Evolutionary conservation across 2,113 vertebrate species (phyloP), one percentile per base, ranked within the genome.

Genomic region (Lonchura striata): DNA sequence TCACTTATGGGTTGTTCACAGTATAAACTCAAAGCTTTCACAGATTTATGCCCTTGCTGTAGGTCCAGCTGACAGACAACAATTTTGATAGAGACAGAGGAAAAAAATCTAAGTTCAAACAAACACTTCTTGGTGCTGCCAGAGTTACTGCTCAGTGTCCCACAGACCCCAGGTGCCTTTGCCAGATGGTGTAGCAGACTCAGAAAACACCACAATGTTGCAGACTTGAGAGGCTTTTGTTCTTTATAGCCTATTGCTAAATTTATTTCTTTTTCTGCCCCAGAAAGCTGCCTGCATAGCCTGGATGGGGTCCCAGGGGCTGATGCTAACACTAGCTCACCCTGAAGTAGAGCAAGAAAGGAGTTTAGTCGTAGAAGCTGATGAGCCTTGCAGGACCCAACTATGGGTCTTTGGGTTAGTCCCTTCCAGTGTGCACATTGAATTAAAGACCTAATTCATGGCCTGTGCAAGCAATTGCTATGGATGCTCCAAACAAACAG

Each of bases 401-500:
- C 53, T 15, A 24, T 52, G 82, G 50, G 47, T 41, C 31, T 81
- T 92, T 78, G 65, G 49, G n/a, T 27, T 78, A 25, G 24, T 81
- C 76, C 68, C 78, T 95, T 63, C 37, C 15, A 68, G 88, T 28
- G 71, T 88, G 85, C 64, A 69, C 63, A 68, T 37, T 87, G 82
- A 94, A 88, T 88, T 74, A 33, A 47, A n/a, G 85, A 18, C 75
- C 91, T 82, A 88, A 85, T 94, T 88, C 79, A 69, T 74, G 59
- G 85, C 46, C 82, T n/a, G 41, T 33, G 69, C 31, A 60, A 84
- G 91, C 35, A 41, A 94, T 91, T 94, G 91, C 82, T 74, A 37
- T 87, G 90, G 91, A 61, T 69, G 89, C 84, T 70, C 54, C 82
- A 80, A 88, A 95, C 82, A 93, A 95, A 90, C 20, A 63, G 69